Percentiles rank a stretch among this genome's conserved stretches.
These are phyloP conservation scores for Hepsetus odoe DNA, from an alignment of 2,113 vertebrate species.

Conservation along the genomic window DNA sequence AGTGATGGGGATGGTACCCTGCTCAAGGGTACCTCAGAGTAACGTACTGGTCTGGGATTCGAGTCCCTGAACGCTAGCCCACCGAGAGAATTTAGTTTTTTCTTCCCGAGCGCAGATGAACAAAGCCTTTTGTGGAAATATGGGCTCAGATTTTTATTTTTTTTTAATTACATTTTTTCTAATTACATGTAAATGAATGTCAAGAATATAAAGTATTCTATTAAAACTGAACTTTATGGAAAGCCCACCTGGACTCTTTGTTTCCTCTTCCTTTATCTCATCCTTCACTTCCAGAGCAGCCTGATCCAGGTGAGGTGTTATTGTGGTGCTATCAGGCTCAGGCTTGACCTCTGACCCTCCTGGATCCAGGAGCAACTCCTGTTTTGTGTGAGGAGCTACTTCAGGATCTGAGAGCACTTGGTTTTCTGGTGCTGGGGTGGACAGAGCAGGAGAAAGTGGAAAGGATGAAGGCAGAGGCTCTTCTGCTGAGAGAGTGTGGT, in stretches of 20 bases:
- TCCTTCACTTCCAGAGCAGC: slow-evolving; percentile 62
- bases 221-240: too few relatives aligned
- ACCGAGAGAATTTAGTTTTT: too few relatives aligned
- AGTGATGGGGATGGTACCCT: too few relatives aligned
- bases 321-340: slow-evolving; percentile 69
- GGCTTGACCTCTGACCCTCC: slow-evolving; percentile 55
- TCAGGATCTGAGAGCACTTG: slow-evolving; percentile 43
- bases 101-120: too few relatives aligned
- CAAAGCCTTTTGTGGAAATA: too few relatives aligned
- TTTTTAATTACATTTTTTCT: too few relatives aligned
- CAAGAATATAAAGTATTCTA: too few relatives aligned
- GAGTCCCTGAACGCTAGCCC: too few relatives aligned
- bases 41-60: too few relatives aligned
- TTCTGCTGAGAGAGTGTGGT: slow-evolving; percentile 48
- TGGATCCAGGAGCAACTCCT: slow-evolving; percentile 59
- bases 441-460: slow-evolving; percentile 19
- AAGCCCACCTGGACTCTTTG: slow-evolving; percentile 71
- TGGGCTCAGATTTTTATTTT: too few relatives aligned
- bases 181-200: too few relatives aligned
- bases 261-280: slow-evolving; percentile 71
- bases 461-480: slow-evolving; percentile 47
- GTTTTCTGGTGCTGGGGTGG: slow-evolving; percentile 37
- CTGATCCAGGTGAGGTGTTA: slow-evolving; percentile 72
- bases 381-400: slow-evolving; percentile 60
- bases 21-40: too few relatives aligned